phyloP scores from a whole-genome alignment of 64 coral and sea anemone genomes.

The Anthopleura sola region DNA sequence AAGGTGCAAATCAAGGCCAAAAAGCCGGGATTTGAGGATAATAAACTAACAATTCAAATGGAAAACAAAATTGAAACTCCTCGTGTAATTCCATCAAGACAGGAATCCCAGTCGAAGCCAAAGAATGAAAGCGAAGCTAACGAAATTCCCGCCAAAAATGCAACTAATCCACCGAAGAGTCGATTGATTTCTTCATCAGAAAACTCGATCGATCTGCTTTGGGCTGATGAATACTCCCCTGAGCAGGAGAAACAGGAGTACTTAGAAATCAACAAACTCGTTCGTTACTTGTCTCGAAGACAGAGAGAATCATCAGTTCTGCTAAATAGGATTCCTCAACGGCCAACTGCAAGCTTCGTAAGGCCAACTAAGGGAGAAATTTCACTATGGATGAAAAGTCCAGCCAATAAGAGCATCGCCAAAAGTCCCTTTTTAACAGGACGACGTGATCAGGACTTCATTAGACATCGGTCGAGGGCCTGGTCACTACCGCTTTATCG shows the following conservation, averaged over 20 bases:
- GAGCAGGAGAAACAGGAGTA: neutral
- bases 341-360: neutral
- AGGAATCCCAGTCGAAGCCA: neutral
- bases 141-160: neutral
- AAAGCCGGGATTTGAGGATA: neutral
- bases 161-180: neutral
- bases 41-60: neutral
- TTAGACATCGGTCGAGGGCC: neutral
- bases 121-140: neutral
- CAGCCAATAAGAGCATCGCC: neutral
- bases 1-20: neutral
- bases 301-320: neutral
- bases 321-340: neutral
- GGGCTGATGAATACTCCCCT: neutral
- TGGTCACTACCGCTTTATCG: neutral
- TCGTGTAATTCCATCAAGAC: neutral
- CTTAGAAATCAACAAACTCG: neutral
- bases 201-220: neutral
- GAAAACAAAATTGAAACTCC: neutral
- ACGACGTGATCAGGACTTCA: neutral
- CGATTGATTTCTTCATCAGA: neutral
- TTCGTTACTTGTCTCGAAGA: neutral
- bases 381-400: slow-evolving; percentile 6
- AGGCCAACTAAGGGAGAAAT: neutral
- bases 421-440: neutral